These are phyloP conservation scores for Panagrolaimus sp. DNA, from an alignment of 1,140 invertebrate species.

Conservation along the genomic window DNA sequence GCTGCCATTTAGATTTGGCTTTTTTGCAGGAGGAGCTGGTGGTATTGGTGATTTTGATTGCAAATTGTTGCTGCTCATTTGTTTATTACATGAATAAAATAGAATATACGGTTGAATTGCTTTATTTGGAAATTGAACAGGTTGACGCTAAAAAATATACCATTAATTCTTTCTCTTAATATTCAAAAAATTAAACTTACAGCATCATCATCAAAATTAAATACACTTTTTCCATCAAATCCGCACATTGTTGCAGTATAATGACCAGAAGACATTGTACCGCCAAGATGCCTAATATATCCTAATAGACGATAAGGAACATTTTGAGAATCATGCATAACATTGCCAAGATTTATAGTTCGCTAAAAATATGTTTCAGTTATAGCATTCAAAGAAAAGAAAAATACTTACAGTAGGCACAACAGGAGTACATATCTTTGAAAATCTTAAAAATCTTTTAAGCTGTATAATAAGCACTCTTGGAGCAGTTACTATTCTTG, in stretches of 20 bases:
- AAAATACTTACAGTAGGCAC: conserved; percentile 10
- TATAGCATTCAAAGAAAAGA: not conserved
- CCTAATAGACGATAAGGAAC: not conserved
- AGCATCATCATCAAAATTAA: conserved; percentile 4
- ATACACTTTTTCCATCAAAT: not conserved
- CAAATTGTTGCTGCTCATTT: too few species aligned
- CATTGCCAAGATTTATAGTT: not conserved
- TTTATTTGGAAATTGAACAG: not conserved
- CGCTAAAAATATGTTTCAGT: not conserved
- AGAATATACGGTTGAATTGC: not conserved
- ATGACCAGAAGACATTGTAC: not conserved
- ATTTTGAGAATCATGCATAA: not conserved
- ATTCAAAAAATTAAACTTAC: conserved; percentile 3
- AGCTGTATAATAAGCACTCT: conserved; percentile 3
- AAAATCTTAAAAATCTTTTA: not conserved
- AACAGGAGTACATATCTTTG: not conserved
- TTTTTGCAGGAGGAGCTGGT: too few species aligned
- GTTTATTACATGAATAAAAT: not conserved
- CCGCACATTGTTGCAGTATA: not conserved
- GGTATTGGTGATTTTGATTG: too few species aligned
- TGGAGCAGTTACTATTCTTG: not conserved
- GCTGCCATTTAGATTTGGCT: too few species aligned
- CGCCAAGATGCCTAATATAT: conserved; percentile 5
- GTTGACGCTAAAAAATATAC: not conserved
- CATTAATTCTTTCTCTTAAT: not conserved